These are phyloP conservation scores for Papilio gigon DNA, from an alignment of 2,888 invertebrate species.

Conservation along the genomic window DNA sequence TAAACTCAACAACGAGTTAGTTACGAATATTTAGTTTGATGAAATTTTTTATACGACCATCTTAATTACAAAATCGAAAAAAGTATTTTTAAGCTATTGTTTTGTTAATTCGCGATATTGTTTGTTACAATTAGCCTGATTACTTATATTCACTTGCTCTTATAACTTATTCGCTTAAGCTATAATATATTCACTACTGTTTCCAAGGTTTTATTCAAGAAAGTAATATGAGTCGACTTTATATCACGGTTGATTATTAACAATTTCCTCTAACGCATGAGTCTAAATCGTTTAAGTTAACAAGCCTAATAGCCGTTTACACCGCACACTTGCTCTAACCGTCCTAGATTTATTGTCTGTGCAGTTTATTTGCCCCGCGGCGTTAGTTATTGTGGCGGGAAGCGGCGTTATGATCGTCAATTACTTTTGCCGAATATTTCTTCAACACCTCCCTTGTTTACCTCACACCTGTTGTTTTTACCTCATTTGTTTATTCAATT, in stretches of 20 bases:
- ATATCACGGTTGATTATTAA: conserved; percentile 15
- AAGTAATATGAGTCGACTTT: neutral
- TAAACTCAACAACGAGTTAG: conserved; percentile 7
- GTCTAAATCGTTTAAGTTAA: conserved; percentile 34
- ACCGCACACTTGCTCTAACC: conserved; percentile 29
- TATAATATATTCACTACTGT: neutral
- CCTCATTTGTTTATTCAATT: neutral
- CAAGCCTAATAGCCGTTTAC: conserved; percentile 28
- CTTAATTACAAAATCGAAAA: neutral
- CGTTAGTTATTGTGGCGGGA: conserved; percentile 20
- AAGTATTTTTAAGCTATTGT: neutral
- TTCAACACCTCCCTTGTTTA: conserved; percentile 16
- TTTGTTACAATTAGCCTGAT: neutral
- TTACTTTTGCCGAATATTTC: conserved; percentile 15
- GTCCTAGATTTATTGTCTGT: conserved; percentile 28
- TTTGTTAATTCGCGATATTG: neutral
- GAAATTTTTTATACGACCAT: neutral
- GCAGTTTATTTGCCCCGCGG: conserved; percentile 30
- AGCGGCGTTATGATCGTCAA: conserved; percentile 22
- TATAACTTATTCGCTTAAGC: neutral
- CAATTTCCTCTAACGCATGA: conserved; percentile 24
- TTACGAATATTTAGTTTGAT: neutral
- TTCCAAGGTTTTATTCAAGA: neutral
- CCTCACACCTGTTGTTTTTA: conserved; percentile 14
- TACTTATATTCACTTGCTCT: neutral